Conservation (phyloP, 2,888 invertebrate species). For the Pemphredon lugubris region DNA sequence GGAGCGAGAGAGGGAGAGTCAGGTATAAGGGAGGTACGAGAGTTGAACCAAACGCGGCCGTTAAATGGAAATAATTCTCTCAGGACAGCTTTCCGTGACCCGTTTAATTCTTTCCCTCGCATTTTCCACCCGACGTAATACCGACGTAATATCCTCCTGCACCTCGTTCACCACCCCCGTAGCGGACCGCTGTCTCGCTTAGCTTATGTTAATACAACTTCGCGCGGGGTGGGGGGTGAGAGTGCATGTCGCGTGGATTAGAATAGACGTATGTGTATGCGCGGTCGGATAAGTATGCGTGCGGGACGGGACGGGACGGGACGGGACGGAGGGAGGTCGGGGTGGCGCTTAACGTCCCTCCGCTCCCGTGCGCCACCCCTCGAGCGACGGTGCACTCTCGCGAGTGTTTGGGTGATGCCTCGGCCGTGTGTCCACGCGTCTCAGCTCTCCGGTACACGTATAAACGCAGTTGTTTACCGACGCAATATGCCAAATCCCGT, state of each 20-base stretch:
- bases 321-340: too few species aligned
- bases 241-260: conserved; percentile 47
- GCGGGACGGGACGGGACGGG: background rate
- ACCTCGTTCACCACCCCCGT: conserved; percentile 19
- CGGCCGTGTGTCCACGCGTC: conserved; percentile 44
- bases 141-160: conserved; percentile 32
- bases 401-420: conserved; percentile 10
- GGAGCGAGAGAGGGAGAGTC: background rate
- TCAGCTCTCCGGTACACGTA: conserved; percentile 46
- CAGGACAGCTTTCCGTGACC: conserved; percentile 61
- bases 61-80: conserved; percentile 64
- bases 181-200: conserved; percentile 42
- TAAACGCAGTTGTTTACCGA: conserved; percentile 61
- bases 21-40: background rate
- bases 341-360: conserved; percentile 1
- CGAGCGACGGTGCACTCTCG: too few species aligned
- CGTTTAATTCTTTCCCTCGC: conserved; percentile 52
- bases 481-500: conserved; percentile 64
- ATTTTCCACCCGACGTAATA: conserved; percentile 22
- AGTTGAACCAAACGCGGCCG: conserved; percentile 19
- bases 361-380: too few species aligned
- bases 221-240: conserved; percentile 31
- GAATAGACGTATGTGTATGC: conserved; percentile 18
- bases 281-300: conserved; percentile 15
- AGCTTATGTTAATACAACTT: conserved; percentile 62